A percentile compares a stretch with the other conserved stretches of the same genome.
These are phyloP conservation scores for Candoia aspera DNA, from an alignment of 2,113 vertebrate species.

Conservation along the genomic window DNA sequence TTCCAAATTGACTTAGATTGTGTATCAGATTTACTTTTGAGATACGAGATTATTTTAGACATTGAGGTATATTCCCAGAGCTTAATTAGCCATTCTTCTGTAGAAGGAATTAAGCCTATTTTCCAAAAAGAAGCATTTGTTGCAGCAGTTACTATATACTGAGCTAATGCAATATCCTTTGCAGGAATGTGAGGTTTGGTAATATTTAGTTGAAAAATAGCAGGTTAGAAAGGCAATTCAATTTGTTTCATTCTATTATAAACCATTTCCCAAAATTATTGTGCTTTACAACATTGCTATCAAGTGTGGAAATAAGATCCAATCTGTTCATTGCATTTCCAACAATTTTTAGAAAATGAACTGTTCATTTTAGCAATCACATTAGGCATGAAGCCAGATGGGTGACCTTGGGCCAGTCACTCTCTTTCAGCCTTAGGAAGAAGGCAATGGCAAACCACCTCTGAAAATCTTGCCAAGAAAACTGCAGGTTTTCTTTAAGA, in stretches of 20 bases:
- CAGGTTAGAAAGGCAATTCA: not conserved
- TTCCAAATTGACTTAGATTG: not conserved
- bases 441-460: not conserved
- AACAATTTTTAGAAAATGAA: not conserved
- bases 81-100: not conserved
- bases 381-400: not conserved
- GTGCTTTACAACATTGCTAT: not conserved
- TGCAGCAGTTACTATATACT: not conserved
- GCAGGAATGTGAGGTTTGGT: not conserved
- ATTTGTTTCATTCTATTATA: not conserved
- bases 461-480: not conserved
- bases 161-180: not conserved
- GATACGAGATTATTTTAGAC: not conserved
- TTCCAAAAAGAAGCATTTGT: not conserved
- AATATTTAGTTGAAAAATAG: not conserved
- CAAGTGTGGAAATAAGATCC: not conserved
- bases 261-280: not conserved
- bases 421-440: not conserved
- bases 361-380: not conserved
- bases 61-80: not conserved
- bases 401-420: not conserved
- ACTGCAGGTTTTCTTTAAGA: not conserved
- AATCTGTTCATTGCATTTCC: not conserved
- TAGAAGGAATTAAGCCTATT: not conserved
- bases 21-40: not conserved